These are phyloP conservation scores for Coccyzus lansbergi DNA, from an alignment of 2,797 vertebrate genomes.

Conservation along the genomic window DNA sequence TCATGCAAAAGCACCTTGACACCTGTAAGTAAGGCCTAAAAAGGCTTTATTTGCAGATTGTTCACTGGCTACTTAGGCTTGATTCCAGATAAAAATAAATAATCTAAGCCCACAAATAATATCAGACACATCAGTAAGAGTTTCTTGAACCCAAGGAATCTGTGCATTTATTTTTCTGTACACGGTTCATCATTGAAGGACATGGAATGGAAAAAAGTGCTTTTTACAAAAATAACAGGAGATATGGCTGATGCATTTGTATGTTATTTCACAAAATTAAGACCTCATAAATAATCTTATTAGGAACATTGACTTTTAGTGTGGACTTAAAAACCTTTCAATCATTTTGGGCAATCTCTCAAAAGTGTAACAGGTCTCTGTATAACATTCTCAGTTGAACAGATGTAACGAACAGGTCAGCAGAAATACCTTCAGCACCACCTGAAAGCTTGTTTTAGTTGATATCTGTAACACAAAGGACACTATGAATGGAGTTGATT, in stretches of 20 bases:
- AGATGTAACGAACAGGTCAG: neutral
- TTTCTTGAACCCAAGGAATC: neutral
- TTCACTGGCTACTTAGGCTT: neutral
- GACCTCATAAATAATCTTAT: neutral
- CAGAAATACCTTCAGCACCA: neutral
- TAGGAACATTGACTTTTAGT: neutral
- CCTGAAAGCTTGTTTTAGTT: neutral
- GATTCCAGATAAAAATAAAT: neutral
- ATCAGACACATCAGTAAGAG: neutral
- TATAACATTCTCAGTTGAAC: neutral
- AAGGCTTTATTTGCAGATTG: neutral
- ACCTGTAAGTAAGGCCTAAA: neutral
- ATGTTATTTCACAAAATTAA: neutral
- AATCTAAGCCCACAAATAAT: neutral
- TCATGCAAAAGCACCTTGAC: neutral
- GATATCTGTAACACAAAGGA: neutral
- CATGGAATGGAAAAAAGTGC: neutral
- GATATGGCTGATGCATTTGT: rapidly evolving
- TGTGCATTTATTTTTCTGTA: neutral
- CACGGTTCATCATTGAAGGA: neutral
- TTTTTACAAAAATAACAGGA: neutral
- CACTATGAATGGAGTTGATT: neutral
- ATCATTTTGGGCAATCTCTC: neutral
- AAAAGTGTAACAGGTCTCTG: neutral
- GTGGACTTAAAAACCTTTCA: neutral